Percentiles rank a stretch among this genome's conserved stretches.
phyloP scores from a whole-genome alignment of 2,797 vertebrate species.

The Pelodytes ibericus region DNA sequence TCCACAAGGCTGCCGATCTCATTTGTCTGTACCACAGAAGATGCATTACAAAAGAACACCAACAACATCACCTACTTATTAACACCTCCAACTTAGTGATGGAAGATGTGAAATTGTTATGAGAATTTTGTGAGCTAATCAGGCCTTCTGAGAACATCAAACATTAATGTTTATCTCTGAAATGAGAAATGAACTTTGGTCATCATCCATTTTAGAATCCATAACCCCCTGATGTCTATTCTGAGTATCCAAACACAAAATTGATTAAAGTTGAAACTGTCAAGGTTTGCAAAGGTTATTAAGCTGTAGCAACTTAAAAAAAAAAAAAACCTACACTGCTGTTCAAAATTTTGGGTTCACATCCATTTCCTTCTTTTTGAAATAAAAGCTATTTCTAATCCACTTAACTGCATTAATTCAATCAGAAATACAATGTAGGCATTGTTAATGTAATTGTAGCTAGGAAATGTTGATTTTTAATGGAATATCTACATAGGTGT shows the following conservation, averaged over 20 bases:
- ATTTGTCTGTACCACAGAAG: slow-evolving; percentile 29
- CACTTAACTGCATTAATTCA: too few relatives aligned
- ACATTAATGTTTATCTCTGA: slow-evolving; percentile 32
- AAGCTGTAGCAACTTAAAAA: too few relatives aligned
- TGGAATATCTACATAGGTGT: too few relatives aligned
- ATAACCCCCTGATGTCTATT: neutral
- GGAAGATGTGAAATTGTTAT: slow-evolving; percentile 9
- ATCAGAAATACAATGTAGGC: too few relatives aligned
- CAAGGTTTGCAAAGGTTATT: too few relatives aligned
- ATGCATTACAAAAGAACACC: slow-evolving; percentile 11
- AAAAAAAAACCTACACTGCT: too few relatives aligned
- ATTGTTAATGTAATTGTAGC: too few relatives aligned
- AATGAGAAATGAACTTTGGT: slow-evolving; percentile 5
- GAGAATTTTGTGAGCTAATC: slow-evolving; percentile 23
- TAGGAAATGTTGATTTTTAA: too few relatives aligned
- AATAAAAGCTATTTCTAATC: too few relatives aligned
- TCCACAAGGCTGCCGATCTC: slow-evolving; percentile 25
- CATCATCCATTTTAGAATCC: neutral
- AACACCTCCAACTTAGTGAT: slow-evolving; percentile 8
- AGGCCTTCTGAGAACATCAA: slow-evolving; percentile 29
- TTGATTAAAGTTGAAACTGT: neutral
- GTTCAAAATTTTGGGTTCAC: too few relatives aligned
- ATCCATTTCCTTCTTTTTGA: too few relatives aligned
- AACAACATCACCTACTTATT: slow-evolving; percentile 21
- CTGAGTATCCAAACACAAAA: neutral